Evolutionary conservation across 2,888 invertebrate species (phyloP).

Genomic region (Stegana nigrithorax): DNA sequence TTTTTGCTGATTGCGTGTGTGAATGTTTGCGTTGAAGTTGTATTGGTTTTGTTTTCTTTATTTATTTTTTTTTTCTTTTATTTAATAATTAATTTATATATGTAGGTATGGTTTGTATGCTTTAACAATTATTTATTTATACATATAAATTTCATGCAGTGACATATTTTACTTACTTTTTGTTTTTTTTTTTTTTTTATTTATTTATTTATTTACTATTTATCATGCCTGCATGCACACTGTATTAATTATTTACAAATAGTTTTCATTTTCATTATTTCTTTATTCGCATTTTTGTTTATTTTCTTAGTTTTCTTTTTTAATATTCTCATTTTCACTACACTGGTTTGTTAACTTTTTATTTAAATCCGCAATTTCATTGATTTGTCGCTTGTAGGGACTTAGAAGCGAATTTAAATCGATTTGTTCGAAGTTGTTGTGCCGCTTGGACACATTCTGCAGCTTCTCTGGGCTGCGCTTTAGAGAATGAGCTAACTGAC

Average conservation of each 20-base stretch:
- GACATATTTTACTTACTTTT: background rate
- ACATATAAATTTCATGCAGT: background rate
- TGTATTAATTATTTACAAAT: background rate
- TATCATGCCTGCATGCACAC: background rate
- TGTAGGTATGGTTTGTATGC: background rate
- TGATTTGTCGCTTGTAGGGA: constrained; percentile 16
- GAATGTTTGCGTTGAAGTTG: background rate
- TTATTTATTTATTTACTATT: too few relatives aligned
- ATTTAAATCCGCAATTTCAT: background rate
- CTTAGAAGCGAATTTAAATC: background rate
- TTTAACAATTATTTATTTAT: background rate
- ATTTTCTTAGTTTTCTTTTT: background rate
- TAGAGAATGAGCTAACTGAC: background rate
- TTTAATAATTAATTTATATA: background rate
- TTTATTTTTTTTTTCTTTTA: background rate
- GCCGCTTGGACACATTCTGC: too few relatives aligned
- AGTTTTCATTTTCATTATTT: too few relatives aligned
- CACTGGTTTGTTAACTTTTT: constrained; percentile 12
- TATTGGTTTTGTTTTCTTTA: too few relatives aligned
- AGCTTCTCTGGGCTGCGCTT: too few relatives aligned
- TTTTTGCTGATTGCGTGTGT: constrained; percentile 45
- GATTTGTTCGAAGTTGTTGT: background rate
- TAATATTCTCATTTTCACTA: background rate
- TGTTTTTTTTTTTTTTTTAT: constrained; percentile 2
- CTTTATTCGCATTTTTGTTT: background rate